Conservation (phyloP, 2,888 invertebrate genomes). For the Pheosia gnoma region DNA sequence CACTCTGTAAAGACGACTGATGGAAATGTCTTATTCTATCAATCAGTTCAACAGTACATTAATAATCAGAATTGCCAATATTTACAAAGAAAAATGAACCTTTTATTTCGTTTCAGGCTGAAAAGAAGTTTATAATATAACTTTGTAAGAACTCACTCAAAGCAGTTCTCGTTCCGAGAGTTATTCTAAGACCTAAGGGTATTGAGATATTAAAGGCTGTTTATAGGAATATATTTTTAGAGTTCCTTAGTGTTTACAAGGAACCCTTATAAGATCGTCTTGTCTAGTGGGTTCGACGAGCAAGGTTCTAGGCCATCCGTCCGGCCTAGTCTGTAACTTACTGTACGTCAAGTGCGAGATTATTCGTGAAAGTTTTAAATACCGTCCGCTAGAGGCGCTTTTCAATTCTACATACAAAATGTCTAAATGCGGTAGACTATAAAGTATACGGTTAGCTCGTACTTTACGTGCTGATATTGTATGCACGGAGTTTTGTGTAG, state of each 20-base stretch:
- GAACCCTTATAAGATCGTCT: not conserved
- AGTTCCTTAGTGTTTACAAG: not conserved
- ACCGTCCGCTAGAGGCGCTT: too few relatives aligned
- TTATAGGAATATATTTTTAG: not conserved
- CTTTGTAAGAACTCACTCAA: constrained; percentile 23
- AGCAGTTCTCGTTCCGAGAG: constrained; percentile 19
- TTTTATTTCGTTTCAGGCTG: constrained; percentile 14
- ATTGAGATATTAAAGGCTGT: not conserved
- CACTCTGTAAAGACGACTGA: not conserved
- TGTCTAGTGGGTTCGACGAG: too few relatives aligned
- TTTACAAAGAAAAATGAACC: constrained; percentile 7
- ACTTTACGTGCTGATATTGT: too few relatives aligned
- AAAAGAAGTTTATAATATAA: constrained; percentile 26
- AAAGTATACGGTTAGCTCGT: too few relatives aligned
- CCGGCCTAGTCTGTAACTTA: too few relatives aligned
- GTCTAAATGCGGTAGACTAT: too few relatives aligned
- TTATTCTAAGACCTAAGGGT: constrained; percentile 11
- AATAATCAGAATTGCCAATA: constrained; percentile 2
- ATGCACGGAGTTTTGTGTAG: too few relatives aligned
- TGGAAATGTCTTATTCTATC: constrained; percentile 11
- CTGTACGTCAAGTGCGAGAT: too few relatives aligned
- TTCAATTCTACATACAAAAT: too few relatives aligned
- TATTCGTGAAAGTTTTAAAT: too few relatives aligned
- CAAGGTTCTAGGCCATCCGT: too few relatives aligned
- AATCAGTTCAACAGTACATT: constrained; percentile 20